Conservation (phyloP, 2,888 invertebrate species). For the Monoplex corrugatus region DNA sequence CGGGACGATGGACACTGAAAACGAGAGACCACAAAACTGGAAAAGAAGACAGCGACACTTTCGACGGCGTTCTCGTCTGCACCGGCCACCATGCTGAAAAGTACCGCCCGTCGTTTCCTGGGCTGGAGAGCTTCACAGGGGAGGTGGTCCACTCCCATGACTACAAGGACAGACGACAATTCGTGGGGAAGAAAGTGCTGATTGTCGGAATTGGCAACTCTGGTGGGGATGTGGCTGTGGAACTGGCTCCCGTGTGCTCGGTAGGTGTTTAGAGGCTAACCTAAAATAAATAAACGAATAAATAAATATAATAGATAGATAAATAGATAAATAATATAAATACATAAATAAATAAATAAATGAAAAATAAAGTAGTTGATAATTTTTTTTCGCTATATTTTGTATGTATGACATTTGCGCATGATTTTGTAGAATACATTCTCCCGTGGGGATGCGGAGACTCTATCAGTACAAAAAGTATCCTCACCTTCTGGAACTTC, state of each 20-base stretch:
- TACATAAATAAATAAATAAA: no score
- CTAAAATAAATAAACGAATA: no score
- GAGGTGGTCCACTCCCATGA: constrained; percentile 74
- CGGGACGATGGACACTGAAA: constrained; percentile 74
- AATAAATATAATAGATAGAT: no score
- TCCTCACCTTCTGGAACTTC: no score
- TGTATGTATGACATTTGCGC: no score
- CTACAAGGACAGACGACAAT: constrained; percentile 68
- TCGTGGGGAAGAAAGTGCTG: constrained; percentile 80
- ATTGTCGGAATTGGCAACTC: constrained; percentile 83
- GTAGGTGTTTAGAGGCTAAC: neutral
- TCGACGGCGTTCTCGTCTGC: constrained; percentile 74
- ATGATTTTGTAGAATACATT: no score
- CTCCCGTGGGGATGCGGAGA: no score
- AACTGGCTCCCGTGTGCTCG: constrained; percentile 70
- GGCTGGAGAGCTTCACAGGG: constrained; percentile 71
- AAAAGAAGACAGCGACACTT: constrained; percentile 59
- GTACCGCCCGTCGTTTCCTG: constrained; percentile 66
- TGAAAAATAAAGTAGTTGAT: no score
- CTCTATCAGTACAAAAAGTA: no score
- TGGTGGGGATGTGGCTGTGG: constrained; percentile 82
- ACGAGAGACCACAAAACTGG: constrained; percentile 65
- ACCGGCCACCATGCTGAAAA: constrained; percentile 74
- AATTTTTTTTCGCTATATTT: no score
- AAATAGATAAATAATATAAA: no score